phyloP scores from a whole-genome alignment of 2,888 invertebrate species.

The Atrina japonica region DNA sequence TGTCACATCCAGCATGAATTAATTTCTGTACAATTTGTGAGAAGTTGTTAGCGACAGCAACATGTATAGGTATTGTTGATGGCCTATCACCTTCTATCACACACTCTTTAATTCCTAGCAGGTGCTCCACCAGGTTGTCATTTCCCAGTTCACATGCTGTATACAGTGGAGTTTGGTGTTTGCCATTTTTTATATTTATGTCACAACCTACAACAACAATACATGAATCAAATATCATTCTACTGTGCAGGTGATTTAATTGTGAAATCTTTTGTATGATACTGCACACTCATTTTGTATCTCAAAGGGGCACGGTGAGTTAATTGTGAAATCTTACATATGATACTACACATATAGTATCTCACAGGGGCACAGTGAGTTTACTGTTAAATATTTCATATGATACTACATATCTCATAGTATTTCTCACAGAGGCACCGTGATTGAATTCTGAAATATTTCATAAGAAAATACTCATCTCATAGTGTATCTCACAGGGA shows the following conservation, averaged over 20 bases:
- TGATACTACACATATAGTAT: too few relatives aligned
- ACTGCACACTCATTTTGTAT: too few relatives aligned
- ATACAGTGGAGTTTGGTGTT: conserved; percentile 72
- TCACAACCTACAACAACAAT: conserved; percentile 71
- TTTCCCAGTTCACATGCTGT: conserved; percentile 75
- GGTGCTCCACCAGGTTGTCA: conserved; percentile 63
- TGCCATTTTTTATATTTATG: conserved; percentile 66
- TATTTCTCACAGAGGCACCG: too few relatives aligned
- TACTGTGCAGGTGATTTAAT: too few relatives aligned
- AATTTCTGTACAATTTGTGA: conserved; percentile 66
- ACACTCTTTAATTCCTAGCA: conserved; percentile 64
- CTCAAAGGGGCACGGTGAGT: too few relatives aligned
- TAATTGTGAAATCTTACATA: background rate
- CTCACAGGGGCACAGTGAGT: too few relatives aligned
- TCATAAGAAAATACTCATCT: too few relatives aligned
- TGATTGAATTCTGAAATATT: too few relatives aligned
- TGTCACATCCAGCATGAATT: conserved; percentile 72
- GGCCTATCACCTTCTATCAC: conserved; percentile 56
- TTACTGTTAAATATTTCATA: too few relatives aligned
- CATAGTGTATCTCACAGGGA: too few relatives aligned
- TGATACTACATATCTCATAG: too few relatives aligned
- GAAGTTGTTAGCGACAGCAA: conserved; percentile 70
- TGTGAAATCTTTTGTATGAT: too few relatives aligned
- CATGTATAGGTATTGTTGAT: conserved; percentile 69
- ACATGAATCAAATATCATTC: background rate